Percentiles rank a stretch among this genome's conserved stretches.
Conservation (phyloP, 2,797 vertebrate genomes). For the Chaenodraco wilsoni region DNA sequence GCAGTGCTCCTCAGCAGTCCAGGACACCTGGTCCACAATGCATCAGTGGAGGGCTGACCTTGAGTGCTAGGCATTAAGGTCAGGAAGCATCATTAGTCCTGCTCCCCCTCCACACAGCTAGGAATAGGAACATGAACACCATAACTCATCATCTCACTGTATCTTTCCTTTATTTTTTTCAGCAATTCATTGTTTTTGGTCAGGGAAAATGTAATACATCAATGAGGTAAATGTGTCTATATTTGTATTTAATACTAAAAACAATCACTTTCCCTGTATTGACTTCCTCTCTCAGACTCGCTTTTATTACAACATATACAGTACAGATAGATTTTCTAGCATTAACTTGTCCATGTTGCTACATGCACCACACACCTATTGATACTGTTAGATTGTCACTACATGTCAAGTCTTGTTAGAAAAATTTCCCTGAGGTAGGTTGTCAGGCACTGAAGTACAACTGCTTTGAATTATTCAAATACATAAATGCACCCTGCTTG, state of each 20-base stretch:
- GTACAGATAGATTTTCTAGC: slow-evolving; percentile 17
- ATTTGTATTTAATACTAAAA: not conserved
- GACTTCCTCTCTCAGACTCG: not conserved
- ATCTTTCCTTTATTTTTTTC: slow-evolving; percentile 37
- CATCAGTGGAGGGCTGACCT: slow-evolving; percentile 81
- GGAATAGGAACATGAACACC: slow-evolving; percentile 70
- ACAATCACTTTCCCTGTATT: not conserved
- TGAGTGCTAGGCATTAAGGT: slow-evolving; percentile 76
- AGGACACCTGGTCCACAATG: slow-evolving; percentile 80
- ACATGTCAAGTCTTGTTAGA: slow-evolving; percentile 22
- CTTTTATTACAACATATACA: slow-evolving; percentile 3
- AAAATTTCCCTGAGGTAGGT: slow-evolving; percentile 13
- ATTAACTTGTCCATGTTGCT: slow-evolving; percentile 7
- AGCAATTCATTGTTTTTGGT: slow-evolving; percentile 21
- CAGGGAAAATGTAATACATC: not conserved
- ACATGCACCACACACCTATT: slow-evolving; percentile 8
- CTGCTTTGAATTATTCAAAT: slow-evolving; percentile 45
- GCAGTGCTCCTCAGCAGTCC: slow-evolving; percentile 61
- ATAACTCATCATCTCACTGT: slow-evolving; percentile 57
- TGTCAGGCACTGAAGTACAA: slow-evolving; percentile 18
- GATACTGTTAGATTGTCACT: slow-evolving; percentile 27
- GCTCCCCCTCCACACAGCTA: slow-evolving; percentile 61
- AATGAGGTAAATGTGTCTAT: not conserved
- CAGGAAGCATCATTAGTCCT: slow-evolving; percentile 80
- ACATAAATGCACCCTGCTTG: slow-evolving; percentile 17